Percentiles rank a stretch among this genome's conserved stretches.
Evolutionary conservation across 2,888 invertebrate species (phyloP).

Genomic region (Pyrrhia umbra): DNA sequence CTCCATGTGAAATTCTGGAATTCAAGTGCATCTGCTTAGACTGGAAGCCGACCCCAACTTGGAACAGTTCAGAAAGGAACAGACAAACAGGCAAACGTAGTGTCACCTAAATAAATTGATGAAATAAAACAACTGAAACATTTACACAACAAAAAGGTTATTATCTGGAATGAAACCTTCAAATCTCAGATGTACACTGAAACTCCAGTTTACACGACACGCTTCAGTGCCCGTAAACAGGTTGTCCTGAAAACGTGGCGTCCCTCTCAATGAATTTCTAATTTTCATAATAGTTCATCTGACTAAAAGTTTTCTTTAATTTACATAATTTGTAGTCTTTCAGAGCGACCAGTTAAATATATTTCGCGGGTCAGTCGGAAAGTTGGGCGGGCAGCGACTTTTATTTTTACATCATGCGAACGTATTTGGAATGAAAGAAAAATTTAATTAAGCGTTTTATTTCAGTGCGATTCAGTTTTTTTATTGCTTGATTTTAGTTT

Average conservation of each 20-base stretch:
- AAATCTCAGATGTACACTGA: conserved; percentile 9
- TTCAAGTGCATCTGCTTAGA: too few species aligned
- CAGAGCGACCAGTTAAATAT: conserved; percentile 63
- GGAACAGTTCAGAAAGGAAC: too few species aligned
- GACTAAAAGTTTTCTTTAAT: conserved; percentile 69
- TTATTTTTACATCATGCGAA: conserved; percentile 33
- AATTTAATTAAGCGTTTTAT: conserved; percentile 37
- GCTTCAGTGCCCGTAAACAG: conserved; percentile 40
- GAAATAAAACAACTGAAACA: not conserved
- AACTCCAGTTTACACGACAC: conserved; percentile 7
- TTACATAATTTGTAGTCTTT: conserved; percentile 71
- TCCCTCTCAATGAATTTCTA: conserved; percentile 58
- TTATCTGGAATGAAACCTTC: conserved; percentile 15
- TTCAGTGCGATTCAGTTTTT: conserved; percentile 2
- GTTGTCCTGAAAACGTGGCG: conserved; percentile 47
- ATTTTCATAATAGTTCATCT: conserved; percentile 67
- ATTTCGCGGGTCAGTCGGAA: conserved; percentile 54
- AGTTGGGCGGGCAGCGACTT: conserved; percentile 33
- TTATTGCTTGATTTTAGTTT: conserved; percentile 1
- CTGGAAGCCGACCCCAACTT: too few species aligned
- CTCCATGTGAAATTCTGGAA: too few species aligned
- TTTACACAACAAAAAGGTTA: not conserved
- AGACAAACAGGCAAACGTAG: too few species aligned
- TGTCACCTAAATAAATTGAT: too few species aligned
- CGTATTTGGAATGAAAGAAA: conserved; percentile 25